Percentiles rank a stretch among this genome's conserved stretches.
These are phyloP conservation scores for Glyphotaelius pellucidus DNA, from an alignment of 2,888 invertebrate species.

Conservation along the genomic window DNA sequence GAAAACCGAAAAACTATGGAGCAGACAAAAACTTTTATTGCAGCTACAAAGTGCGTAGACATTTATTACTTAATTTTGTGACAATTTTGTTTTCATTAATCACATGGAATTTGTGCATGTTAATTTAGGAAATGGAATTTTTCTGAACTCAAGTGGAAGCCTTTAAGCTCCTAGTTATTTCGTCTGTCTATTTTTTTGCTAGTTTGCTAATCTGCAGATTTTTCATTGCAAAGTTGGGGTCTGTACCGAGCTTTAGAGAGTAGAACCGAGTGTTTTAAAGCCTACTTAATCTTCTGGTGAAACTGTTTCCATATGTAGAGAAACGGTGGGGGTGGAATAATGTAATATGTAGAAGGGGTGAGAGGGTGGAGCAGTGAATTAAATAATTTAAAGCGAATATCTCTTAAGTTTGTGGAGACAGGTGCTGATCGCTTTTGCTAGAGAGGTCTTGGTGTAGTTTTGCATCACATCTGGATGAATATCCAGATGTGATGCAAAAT, in stretches of 20 bases:
- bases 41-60: too few relatives aligned
- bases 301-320: conserved; percentile 28
- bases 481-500: too few relatives aligned
- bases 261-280: conserved; percentile 61
- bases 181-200: background rate
- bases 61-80: background rate
- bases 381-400: conserved; percentile 20
- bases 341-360: conserved; percentile 2
- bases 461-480: too few relatives aligned
- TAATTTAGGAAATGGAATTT: background rate
- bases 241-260: conserved; percentile 2
- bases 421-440: background rate
- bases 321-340: background rate
- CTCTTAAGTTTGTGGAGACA: background rate
- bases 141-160: background rate
- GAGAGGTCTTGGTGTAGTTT: background rate
- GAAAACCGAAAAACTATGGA: too few relatives aligned
- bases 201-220: background rate
- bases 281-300: conserved; percentile 63
- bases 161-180: background rate
- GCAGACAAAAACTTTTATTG: too few relatives aligned
- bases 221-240: background rate
- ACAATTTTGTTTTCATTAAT: background rate
- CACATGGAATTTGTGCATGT: background rate
- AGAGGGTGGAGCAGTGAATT: background rate